phyloP scores from a whole-genome alignment of 2,888 invertebrate genomes.

The Lasioglossum figueresi region DNA sequence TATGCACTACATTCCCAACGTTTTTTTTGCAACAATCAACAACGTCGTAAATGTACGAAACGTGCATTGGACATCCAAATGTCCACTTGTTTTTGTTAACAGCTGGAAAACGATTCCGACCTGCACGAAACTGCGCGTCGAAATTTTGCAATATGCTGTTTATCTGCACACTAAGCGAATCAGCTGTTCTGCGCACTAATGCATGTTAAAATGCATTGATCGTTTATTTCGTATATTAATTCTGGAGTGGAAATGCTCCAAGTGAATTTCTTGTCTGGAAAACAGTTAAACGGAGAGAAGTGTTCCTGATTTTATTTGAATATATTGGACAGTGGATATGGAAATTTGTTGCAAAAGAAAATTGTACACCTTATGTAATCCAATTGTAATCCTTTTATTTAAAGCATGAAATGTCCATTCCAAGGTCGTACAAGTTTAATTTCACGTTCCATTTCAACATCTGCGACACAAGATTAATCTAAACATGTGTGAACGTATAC shows the following conservation, averaged over 20 bases:
- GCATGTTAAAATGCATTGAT: not conserved
- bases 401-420: no score
- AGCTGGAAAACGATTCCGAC: not conserved
- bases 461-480: not conserved
- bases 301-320: not conserved
- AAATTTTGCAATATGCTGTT: not conserved
- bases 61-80: not conserved
- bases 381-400: not conserved
- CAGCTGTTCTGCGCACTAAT: not conserved
- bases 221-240: not conserved
- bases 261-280: not conserved
- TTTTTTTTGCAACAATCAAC: not conserved
- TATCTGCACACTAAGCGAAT: not conserved
- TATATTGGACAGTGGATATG: not conserved
- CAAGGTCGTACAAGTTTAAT: no score
- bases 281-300: not conserved
- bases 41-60: not conserved
- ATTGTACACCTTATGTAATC: not conserved
- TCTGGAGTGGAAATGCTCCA: not conserved
- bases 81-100: not conserved
- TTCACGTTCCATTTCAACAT: no score
- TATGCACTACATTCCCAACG: slow-evolving; percentile 26
- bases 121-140: not conserved
- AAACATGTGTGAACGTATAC: not conserved
- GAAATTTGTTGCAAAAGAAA: not conserved